Evolutionary conservation across 2,797 vertebrate genomes (phyloP).

Genomic region (Rhinatrema bivittatum): DNA sequence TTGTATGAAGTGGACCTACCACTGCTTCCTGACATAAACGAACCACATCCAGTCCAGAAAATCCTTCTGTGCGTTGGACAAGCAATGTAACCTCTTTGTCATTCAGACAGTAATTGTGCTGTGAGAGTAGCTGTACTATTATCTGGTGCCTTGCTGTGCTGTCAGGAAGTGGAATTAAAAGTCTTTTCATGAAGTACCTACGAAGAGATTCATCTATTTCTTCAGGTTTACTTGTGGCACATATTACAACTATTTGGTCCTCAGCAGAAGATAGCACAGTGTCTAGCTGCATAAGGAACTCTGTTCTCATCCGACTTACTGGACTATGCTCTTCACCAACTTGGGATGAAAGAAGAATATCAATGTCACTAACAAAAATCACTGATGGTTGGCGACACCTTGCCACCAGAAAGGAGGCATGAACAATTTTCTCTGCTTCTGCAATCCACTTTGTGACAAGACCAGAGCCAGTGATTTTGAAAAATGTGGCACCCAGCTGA

Average conservation of each 20-base stretch:
- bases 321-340: constrained; percentile 86
- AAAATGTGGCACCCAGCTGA: constrained; percentile 91
- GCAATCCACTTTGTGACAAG: constrained; percentile 91
- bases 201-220: constrained; percentile 93
- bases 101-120: constrained; percentile 98
- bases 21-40: constrained; percentile 94
- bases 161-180: constrained; percentile 95
- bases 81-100: constrained; percentile 97
- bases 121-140: constrained; percentile 96
- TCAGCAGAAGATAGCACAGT: constrained; percentile 84
- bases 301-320: constrained; percentile 85
- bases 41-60: constrained; percentile 92
- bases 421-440: constrained; percentile 94
- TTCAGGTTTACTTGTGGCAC: constrained; percentile 96
- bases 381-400: constrained; percentile 93
- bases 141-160: constrained; percentile 94
- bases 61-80: constrained; percentile 96
- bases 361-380: constrained; percentile 94
- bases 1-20: constrained; percentile 84
- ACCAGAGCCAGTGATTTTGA: constrained; percentile 83
- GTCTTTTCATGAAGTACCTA: constrained; percentile 96
- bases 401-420: constrained; percentile 90
- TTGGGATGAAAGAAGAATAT: constrained; percentile 85
- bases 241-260: constrained; percentile 94
- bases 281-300: constrained; percentile 96